phyloP scores from a whole-genome alignment of 2,888 invertebrate genomes.

The Leptinotarsa tumamoca region DNA sequence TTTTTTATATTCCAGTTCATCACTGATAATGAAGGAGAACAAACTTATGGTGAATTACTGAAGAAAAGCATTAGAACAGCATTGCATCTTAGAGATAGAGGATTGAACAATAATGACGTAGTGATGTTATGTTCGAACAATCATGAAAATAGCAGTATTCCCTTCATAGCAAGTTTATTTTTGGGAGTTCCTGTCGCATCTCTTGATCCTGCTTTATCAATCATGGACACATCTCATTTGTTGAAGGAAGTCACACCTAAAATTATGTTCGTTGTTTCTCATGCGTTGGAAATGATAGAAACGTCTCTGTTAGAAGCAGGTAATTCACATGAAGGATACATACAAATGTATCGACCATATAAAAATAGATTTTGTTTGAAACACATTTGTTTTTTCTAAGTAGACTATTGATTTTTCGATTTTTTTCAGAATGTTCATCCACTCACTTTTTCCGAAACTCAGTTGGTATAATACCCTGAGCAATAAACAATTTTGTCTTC shows the following conservation, averaged over 20 bases:
- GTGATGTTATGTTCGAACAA: conserved; percentile 67
- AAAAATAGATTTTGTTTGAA: too few relatives aligned
- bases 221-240: conserved; percentile 53
- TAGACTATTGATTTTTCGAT: too few relatives aligned
- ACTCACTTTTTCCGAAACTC: too few relatives aligned
- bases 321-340: conserved; percentile 3
- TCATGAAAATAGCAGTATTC: conserved; percentile 65
- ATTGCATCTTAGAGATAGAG: conserved; percentile 62
- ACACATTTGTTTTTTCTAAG: too few relatives aligned
- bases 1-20: conserved; percentile 50
- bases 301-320: conserved; percentile 49
- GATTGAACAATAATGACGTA: conserved; percentile 65
- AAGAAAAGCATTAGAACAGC: conserved; percentile 66
- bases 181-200: conserved; percentile 62
- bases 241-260: conserved; percentile 55
- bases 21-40: conserved; percentile 62
- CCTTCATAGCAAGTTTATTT: conserved; percentile 67
- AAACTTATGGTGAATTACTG: conserved; percentile 65
- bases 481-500: too few relatives aligned
- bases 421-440: too few relatives aligned
- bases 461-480: too few relatives aligned
- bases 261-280: conserved; percentile 55
- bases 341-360: too few relatives aligned
- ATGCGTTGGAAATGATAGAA: conserved; percentile 53
- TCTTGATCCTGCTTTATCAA: conserved; percentile 55